Base-by-base conservation (phyloP, 2,888 invertebrate species). In the Melanophora roralis region DNA sequence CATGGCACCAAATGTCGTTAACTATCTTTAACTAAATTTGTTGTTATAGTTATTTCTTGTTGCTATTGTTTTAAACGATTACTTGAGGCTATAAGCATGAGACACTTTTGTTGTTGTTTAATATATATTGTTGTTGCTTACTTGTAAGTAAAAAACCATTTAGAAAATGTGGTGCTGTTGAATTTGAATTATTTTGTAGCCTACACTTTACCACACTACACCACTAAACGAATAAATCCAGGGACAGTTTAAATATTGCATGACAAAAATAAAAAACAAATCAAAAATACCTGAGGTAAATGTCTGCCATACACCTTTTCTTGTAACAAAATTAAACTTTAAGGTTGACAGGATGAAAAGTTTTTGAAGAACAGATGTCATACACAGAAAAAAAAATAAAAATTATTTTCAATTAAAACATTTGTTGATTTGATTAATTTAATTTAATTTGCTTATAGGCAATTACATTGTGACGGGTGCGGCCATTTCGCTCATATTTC, bases 111-210 rank as follows among this genome's bases (percentile, higher is more conserved):
- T 64, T 69, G 16, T 40, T 3, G 9, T 34, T 34, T n/a, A 32
- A 45, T 45, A 19, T 45, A 45, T 51, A 34, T 55, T 62, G 23
- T 40, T 47, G 12, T n/a, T 38, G 12, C 40, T 68, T 32, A 60
- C 53, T 34, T 62, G 62, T 53, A 53, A 43, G 51, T 43, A 72
- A 21, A 43, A 62, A 72, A 72, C 51, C 62, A 62, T 62, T 62
- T 45, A 43, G 53, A 62, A 72, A 72, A 72, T 62, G 34, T 53
- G 32, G 62, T 55, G 64, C 45, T 65, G 36, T 68, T 62, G 68
- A 73, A 73, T 78, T 73, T 55, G 68, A 78, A 78, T 73, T 78
- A 78, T 78, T 78, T 73, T 68, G 68, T 68, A 49, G 67, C 68
- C 62, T 73, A 68, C 67, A 78, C 72, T 78, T 68, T 62, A 8